Base-by-base conservation (phyloP, 2,113 vertebrate genomes). In the Muscicapa adusta region DNA sequence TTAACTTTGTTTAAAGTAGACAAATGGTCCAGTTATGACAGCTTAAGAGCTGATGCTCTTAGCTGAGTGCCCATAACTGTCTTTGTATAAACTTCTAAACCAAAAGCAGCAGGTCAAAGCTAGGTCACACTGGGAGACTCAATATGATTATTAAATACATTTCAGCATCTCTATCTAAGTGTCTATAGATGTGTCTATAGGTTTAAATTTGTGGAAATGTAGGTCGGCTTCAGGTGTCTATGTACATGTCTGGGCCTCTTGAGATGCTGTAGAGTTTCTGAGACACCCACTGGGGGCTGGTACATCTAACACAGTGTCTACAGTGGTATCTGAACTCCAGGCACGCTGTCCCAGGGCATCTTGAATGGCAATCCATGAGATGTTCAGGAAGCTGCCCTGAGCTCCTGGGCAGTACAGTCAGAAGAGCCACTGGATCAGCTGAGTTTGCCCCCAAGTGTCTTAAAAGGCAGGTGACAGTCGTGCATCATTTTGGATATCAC, bases 301-400 rank as follows among this genome's bases (percentile, higher is more conserved):
- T 38, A 24, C 15, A 5, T 48, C 13, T 43, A 40, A 34, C 22
- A 45, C n/a, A 31, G 31, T 51, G 16, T 62, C 31, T 78, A 56
- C 51, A 60, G 45, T 22, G 29, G 24, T 71, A 20, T 31, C 36
- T 43, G 75, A 91, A 23, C 36, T 61, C 34, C 33, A 25, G 26
- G 45, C 36, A 51, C 26, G 25, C 14, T 74, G 48, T 80, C 63
- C 29, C 17, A 22, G 29, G 23, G 17, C 54, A 33, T 47, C 50
- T 70, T 0, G 0, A 19, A 25, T 60, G 50, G 36, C 47, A 40
- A 4, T 33, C 5, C 45, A 3, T 23, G 60, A 13, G 3, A 8
- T 60, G 3, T 28, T 77, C 60, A 31, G 63, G 53, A 56, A 63
- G 29, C 45, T 68, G 48, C 70, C 25, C 74, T 42, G 31, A 88